Evolutionary conservation across 2,888 invertebrate species (phyloP), one percentile per base, ranked within the genome.

Genomic region (Emmelina monodactyla): DNA sequence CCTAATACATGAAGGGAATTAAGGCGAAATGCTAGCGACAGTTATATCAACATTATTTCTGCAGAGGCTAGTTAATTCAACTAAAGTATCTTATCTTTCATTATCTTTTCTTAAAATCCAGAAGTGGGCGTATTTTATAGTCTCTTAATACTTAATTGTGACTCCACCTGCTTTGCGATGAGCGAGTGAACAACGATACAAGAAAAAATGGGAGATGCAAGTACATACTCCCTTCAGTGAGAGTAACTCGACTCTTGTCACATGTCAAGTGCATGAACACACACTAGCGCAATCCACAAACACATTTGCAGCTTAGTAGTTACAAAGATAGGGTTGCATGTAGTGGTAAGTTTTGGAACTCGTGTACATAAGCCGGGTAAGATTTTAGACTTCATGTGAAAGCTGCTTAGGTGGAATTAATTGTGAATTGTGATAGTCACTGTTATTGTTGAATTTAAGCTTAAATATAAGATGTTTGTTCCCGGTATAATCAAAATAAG

Each of bases 111-210:
- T n/a, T n/a, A n/a, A n/a, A 39, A 47, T 46, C 44, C 47, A 50
- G 58, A 58, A 54, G 57, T 56, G 56, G 61, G 64, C 60, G 61
- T 66, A 50, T 47, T 55, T 55, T 43, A 37, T 38, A 55, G 46
- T 56, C 53, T 55, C 58, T 60, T 58, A 53, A 50, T 58, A 57
- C 57, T 54, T 55, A 62, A 66, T 65, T 62, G 59, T 66, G 54
- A 60, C 62, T 61, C 59, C 58, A 58, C 64, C 58, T 57, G 55
- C 51, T 50, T 50, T 49, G 51, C 42, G 46, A 44, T 43, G 44
- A 43, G 43, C 46, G 42, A 51, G 47, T 45, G 48, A 50, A 49
- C 51, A 45, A 46, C 50, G 43, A 55, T 46, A 14, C 14, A 14
- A 30, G 31, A 28, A 32, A 22, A 14, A 29, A 29, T 25, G 25